Evolutionary conservation across 2,797 vertebrate species (phyloP).

Genomic region (Percopsis omiscomaycus): DNA sequence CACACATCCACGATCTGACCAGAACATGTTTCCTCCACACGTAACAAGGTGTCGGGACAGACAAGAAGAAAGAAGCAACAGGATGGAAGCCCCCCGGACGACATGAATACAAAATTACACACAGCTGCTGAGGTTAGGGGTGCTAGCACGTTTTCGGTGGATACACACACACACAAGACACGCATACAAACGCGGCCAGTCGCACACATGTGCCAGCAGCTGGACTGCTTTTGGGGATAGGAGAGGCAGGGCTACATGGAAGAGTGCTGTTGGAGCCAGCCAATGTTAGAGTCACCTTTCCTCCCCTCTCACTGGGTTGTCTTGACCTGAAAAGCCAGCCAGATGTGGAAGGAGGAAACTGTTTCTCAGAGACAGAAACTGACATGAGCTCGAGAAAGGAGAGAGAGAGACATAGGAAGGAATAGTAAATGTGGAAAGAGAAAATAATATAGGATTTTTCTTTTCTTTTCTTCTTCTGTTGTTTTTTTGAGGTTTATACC

Average conservation of each 20-base stretch:
- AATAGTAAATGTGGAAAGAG: not conserved
- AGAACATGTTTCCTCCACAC: conserved; percentile 21
- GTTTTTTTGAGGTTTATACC: too few relatives aligned
- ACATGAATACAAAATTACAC: conserved; percentile 47
- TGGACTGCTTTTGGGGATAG: conserved; percentile 20
- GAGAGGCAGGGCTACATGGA: conserved; percentile 12
- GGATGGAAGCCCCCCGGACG: conserved; percentile 46
- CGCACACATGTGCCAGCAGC: conserved; percentile 21
- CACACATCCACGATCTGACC: conserved; percentile 23
- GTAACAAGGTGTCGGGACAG: conserved; percentile 47
- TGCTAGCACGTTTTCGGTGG: conserved; percentile 23
- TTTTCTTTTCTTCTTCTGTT: too few relatives aligned
- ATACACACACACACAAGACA: conserved; percentile 24
- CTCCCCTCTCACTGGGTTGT: conserved; percentile 8
- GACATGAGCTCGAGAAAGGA: not conserved
- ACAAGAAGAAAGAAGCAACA: conserved; percentile 25
- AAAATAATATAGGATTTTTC: not conserved
- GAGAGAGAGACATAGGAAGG: not conserved
- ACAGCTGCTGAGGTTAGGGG: conserved; percentile 58
- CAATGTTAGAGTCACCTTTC: conserved; percentile 23
- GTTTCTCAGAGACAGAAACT: not conserved
- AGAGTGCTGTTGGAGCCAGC: conserved; percentile 5
- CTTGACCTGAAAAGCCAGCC: conserved; percentile 27
- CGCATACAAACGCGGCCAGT: not conserved
- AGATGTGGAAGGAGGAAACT: conserved; percentile 38